Evolutionary conservation across 2,113 vertebrate species (phyloP), one percentile per base, ranked within the genome.

Genomic region (Bos javanicus): DNA sequence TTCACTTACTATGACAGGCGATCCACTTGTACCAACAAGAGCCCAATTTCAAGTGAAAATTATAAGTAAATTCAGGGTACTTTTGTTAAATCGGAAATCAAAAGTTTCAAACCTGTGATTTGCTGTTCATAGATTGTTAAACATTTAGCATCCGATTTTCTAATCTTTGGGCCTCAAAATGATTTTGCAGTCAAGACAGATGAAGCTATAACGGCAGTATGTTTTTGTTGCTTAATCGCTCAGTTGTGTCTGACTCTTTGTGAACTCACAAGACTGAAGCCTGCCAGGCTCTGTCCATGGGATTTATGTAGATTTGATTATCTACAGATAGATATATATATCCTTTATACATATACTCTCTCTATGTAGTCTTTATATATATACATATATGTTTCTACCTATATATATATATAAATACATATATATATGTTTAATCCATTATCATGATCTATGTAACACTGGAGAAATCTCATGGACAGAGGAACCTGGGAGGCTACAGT

Each of bases 201-300:
- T 23, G 3, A 23, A 54, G 50, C 19, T 82, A 4, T n/a, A n/a
- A 23, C 80, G 12, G 67, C 19, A 13, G 19, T 39, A 2, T 71
- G n/a, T 23, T 23, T 12, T 2, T 3, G 5, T 23, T 71, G 5
- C 23, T 12, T 71, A 71, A 39, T 39, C 0, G 2, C n/a, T 71
- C 19, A 3, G 10, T 71, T 2, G 5, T 71, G n/a, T 71, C 67
- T 39, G 19, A 71, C n/a, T 71, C 67, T 71, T 71, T 12, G 11
- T 71, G 67, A 71, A 39, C 36, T 39, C 5, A 12, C n/a, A 36
- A 36, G 67, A 23, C n/a, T 39, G n/a, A 39, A 71, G n/a, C 64
- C n/a, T 0, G 0, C n/a, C n/a, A 6, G 19, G n/a, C 64, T 36
- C 64, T 71, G n/a, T 71, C n/a, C 19, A 12, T 23, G 67, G 19